A percentile compares a stretch with the other conserved stretches of the same genome.
phyloP scores from a whole-genome alignment of 2,888 invertebrate genomes.

The Hesperia comma region DNA sequence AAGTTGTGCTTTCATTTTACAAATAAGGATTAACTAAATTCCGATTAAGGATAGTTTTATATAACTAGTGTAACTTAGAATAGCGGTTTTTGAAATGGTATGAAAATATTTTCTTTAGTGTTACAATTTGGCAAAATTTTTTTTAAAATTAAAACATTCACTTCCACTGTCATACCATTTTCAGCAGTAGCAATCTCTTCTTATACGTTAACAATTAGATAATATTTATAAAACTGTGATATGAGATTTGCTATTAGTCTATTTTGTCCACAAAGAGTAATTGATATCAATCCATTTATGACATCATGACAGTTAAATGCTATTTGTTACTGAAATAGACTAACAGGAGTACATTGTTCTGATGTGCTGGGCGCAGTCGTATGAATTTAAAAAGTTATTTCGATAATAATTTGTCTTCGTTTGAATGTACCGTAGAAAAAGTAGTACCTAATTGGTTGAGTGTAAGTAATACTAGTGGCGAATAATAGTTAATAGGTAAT shows the following conservation, averaged over 20 bases:
- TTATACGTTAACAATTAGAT: conserved; percentile 43
- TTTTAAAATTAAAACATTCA: not conserved
- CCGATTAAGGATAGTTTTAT: no score
- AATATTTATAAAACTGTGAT: conserved; percentile 67
- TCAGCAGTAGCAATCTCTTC: conserved; percentile 36
- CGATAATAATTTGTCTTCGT: conserved; percentile 16
- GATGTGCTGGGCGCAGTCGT: conserved; percentile 4
- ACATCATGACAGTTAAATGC: conserved; percentile 3
- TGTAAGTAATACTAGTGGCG: conserved; percentile 17
- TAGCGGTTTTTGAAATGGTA: not conserved
- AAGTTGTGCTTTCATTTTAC: no score
- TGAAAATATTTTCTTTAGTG: not conserved
- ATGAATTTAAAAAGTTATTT: not conserved
- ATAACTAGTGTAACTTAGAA: no score
- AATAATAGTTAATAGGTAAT: conserved; percentile 17
- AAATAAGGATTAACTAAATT: no score
- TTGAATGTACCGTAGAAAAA: conserved; percentile 24
- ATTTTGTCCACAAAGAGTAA: conserved; percentile 18
- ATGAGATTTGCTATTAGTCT: conserved; percentile 53
- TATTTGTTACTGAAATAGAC: conserved; percentile 8
- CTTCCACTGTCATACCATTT: conserved; percentile 16
- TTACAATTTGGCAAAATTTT: no score
- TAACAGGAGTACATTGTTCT: not conserved
- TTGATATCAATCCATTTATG: not conserved
- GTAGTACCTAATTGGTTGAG: conserved; percentile 26